Conservation (phyloP, 2,888 invertebrate species). For the Teleiodes luculella region DNA sequence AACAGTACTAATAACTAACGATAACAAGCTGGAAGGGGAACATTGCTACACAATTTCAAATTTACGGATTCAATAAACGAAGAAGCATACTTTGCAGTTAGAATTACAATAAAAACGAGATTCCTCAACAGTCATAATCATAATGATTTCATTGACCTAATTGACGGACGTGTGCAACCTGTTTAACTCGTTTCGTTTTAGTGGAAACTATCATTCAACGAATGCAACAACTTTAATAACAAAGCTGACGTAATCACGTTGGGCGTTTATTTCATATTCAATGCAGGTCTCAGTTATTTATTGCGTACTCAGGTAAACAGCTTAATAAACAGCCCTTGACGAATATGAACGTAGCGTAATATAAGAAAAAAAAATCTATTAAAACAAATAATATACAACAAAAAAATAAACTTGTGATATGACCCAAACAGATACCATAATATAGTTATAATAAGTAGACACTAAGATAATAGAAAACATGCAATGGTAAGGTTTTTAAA, state of each 20-base stretch:
- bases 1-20: slow-evolving; percentile 38
- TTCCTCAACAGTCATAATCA: not conserved
- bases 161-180: slow-evolving; percentile 13
- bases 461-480: not conserved
- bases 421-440: too few species aligned
- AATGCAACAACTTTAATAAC: not conserved
- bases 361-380: too few species aligned
- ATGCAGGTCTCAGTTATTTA: not conserved
- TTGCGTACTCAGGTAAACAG: too few species aligned
- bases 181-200: slow-evolving; percentile 15
- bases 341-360: too few species aligned
- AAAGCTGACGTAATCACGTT: slow-evolving; percentile 5
- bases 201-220: slow-evolving; percentile 8
- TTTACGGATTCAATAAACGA: not conserved
- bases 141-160: slow-evolving; percentile 15
- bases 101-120: not conserved
- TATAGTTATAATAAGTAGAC: too few species aligned
- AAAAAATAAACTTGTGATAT: too few species aligned
- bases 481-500: not conserved
- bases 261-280: too few species aligned
- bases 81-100: not conserved
- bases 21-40: slow-evolving; percentile 17
- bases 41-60: not conserved
- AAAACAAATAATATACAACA: too few species aligned
- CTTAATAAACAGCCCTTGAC: not conserved